Evolutionary conservation across 2,888 invertebrate genomes (phyloP).

Genomic region (Dynastes hyllus): DNA sequence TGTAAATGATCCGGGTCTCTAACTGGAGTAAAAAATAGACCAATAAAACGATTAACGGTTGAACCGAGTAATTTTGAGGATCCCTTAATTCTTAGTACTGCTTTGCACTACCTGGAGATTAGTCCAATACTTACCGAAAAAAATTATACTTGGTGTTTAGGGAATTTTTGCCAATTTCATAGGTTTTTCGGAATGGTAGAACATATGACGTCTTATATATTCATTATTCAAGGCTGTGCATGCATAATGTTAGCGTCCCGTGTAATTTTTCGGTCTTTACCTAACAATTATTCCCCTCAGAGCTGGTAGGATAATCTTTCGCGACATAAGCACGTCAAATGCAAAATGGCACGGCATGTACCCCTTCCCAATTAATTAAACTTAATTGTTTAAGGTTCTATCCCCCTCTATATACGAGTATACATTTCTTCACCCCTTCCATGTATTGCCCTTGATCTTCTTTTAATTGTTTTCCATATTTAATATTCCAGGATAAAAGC

Average conservation of each 20-base stretch:
- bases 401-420: not conserved
- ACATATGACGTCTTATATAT: not conserved
- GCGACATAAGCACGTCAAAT: conserved; percentile 15
- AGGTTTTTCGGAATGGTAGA: not conserved
- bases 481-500: conserved; percentile 24
- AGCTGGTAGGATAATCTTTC: not conserved
- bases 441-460: conserved; percentile 20
- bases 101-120: not conserved
- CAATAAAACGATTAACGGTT: not conserved
- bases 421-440: not conserved
- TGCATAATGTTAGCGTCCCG: not conserved
- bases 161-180: conserved; percentile 7
- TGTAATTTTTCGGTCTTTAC: conserved; percentile 30
- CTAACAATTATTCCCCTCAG: conserved; percentile 56
- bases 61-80: conserved; percentile 6
- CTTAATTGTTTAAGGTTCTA: conserved; percentile 51
- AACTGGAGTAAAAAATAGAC: conserved; percentile 11
- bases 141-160: not conserved
- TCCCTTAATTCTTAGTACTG: not conserved
- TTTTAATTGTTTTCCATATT: conserved; percentile 30
- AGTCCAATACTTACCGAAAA: not conserved
- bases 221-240: conserved; percentile 1
- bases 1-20: conserved; percentile 49
- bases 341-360: conserved; percentile 51
- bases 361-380: conserved; percentile 51